Conservation (phyloP, 2,797 vertebrate species). For the Anniella stebbinsi region DNA sequence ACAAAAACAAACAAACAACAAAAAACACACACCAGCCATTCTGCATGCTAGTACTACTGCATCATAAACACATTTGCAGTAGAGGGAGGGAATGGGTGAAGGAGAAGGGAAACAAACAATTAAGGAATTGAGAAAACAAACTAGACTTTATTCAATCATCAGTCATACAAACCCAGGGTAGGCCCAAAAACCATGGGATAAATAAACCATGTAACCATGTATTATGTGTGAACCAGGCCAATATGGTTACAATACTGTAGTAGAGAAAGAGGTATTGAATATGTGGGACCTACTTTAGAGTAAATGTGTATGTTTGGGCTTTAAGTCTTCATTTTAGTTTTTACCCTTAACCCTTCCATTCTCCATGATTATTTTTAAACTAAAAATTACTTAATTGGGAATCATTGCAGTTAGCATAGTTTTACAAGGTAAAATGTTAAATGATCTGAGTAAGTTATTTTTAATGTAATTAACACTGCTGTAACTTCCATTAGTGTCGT, state of each 20-base stretch:
- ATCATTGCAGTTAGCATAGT: not conserved
- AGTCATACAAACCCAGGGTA: too few relatives aligned
- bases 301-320: not conserved
- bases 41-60: too few relatives aligned
- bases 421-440: not conserved
- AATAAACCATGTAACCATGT: too few relatives aligned
- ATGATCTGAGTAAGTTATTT: not conserved
- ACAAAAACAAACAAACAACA: too few relatives aligned
- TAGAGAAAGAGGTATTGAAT: not conserved
- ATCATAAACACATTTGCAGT: too few relatives aligned
- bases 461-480: constrained; percentile 26
- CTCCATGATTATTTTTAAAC: constrained; percentile 13
- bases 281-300: not conserved
- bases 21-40: too few relatives aligned
- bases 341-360: constrained; percentile 10
- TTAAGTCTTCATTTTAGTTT: constrained; percentile 12
- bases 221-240: too few relatives aligned
- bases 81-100: too few relatives aligned
- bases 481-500: constrained; percentile 54
- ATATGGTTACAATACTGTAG: not conserved
- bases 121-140: too few relatives aligned
- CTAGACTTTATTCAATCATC: too few relatives aligned
- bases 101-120: too few relatives aligned
- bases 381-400: constrained; percentile 2
- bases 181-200: too few relatives aligned